Conservation (phyloP, 2,113 vertebrate genomes). For the Eretmochelys imbricata region DNA sequence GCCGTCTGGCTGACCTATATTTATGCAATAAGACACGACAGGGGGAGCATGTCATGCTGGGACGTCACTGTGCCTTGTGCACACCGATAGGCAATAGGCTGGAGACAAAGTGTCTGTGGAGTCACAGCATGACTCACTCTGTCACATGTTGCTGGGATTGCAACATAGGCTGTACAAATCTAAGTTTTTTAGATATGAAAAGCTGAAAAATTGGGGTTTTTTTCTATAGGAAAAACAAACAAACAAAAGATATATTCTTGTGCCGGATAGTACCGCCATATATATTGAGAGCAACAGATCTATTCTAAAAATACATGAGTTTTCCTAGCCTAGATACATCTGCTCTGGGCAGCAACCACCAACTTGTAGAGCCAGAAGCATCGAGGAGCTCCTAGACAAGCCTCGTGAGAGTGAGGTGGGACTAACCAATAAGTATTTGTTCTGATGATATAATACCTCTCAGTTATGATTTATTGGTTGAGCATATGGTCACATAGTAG, state of each 20-base stretch:
- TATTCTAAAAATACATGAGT: not conserved
- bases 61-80: rapidly evolving
- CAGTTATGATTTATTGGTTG: not conserved
- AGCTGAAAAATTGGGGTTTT: not conserved
- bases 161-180: not conserved
- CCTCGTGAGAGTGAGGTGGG: not conserved
- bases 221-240: not conserved
- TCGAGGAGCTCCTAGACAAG: not conserved
- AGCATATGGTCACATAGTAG: not conserved
- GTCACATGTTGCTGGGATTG: rapidly evolving
- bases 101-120: rapidly evolving
- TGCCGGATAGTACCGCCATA: not conserved
- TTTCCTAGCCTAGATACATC: not conserved
- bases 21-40: not conserved
- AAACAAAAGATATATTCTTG: rapidly evolving
- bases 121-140: not conserved
- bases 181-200: not conserved
- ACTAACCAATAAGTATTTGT: not conserved
- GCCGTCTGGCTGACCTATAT: constrained; percentile 48
- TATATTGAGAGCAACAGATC: not conserved
- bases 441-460: not conserved
- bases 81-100: not conserved
- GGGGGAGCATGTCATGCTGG: not conserved
- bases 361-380: not conserved
- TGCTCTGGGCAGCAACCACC: not conserved